Evolutionary conservation across 2,113 vertebrate species (phyloP).

Genomic region (Scalopus aquaticus): DNA sequence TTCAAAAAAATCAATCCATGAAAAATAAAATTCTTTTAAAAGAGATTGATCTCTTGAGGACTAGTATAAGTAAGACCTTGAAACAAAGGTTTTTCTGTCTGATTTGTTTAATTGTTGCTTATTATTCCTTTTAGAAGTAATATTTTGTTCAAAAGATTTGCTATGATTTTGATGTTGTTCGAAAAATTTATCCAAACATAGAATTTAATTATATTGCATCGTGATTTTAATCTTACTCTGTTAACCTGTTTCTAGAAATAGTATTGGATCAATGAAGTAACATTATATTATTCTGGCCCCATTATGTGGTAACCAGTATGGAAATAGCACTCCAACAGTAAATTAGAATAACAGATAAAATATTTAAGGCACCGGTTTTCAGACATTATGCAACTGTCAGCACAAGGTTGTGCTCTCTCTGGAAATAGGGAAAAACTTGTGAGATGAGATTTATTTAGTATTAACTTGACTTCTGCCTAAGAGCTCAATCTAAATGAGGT

Average conservation of each 20-base stretch:
- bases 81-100: neutral
- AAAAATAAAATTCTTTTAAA: conserved; percentile 3
- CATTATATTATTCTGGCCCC: neutral
- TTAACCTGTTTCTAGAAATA: neutral
- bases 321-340: neutral
- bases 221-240: neutral
- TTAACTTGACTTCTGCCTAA: neutral
- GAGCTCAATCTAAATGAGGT: neutral
- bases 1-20: conserved; percentile 27
- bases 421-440: neutral
- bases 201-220: neutral
- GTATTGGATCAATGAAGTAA: neutral
- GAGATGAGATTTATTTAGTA: neutral
- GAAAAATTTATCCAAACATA: neutral
- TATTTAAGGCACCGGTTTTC: neutral
- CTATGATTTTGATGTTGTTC: neutral
- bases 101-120: neutral
- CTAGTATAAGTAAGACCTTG: neutral
- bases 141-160: neutral
- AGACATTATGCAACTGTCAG: neutral
- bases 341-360: neutral
- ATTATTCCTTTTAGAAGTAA: conserved; percentile 16
- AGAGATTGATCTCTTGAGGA: conserved; percentile 10
- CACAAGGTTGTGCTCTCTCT: neutral
- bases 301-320: neutral